Conservation (phyloP, 1,140 invertebrate species). For the Ceratosolen solmsi region DNA sequence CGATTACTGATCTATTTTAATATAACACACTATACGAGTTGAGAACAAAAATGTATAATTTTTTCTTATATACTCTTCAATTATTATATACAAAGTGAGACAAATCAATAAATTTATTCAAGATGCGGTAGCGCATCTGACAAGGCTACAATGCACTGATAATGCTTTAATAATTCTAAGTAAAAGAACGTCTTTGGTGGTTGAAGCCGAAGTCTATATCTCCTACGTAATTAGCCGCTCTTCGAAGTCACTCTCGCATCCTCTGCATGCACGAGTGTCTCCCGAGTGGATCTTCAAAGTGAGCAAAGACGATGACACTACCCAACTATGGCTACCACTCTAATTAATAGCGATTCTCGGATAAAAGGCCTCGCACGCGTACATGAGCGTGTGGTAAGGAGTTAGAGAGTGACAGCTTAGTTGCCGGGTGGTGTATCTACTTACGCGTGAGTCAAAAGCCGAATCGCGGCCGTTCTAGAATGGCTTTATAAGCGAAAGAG, state of each 20-base stretch:
- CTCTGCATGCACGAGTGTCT: neutral
- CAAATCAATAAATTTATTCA: neutral
- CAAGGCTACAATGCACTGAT: neutral
- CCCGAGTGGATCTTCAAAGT: slow-evolving; percentile 5
- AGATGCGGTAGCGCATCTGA: neutral
- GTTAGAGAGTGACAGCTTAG: neutral
- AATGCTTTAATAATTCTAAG: slow-evolving; percentile 32
- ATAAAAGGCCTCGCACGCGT: neutral
- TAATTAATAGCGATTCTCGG: slow-evolving; percentile 36
- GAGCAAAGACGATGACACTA: neutral
- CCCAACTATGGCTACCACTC: neutral
- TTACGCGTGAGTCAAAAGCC: neutral
- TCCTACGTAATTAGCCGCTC: slow-evolving; percentile 17
- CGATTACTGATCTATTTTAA: too few relatives aligned
- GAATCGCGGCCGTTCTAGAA: neutral
- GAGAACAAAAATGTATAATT: too few relatives aligned
- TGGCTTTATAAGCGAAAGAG: too few relatives aligned
- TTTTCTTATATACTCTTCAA: too few relatives aligned
- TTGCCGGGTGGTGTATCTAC: neutral
- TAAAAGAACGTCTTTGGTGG: neutral
- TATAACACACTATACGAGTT: too few relatives aligned
- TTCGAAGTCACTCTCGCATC: neutral
- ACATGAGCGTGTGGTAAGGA: neutral
- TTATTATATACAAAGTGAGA: too few relatives aligned
- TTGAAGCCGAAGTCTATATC: neutral